Conservation (phyloP, 2,113 vertebrate species). For the Indicator maculatus region DNA sequence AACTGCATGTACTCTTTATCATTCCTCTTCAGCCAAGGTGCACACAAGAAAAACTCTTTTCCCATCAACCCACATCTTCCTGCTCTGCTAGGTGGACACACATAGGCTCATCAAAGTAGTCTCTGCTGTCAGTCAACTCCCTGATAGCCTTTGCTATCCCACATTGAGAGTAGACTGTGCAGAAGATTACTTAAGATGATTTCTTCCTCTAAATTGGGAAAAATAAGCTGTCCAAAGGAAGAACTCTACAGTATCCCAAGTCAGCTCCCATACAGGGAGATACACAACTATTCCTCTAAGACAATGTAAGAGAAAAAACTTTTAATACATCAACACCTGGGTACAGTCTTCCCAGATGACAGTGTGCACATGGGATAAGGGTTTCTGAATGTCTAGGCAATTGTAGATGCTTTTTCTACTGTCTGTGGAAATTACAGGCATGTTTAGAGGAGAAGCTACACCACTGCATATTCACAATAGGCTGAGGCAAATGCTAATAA, state of each 20-base stretch:
- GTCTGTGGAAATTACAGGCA: conserved; percentile 68
- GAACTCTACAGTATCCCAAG: background rate
- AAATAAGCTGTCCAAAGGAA: background rate
- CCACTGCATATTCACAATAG: conserved; percentile 43
- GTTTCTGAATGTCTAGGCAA: conserved; percentile 15
- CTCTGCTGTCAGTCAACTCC: background rate
- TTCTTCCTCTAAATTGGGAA: background rate
- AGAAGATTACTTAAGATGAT: background rate
- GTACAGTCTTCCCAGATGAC: background rate
- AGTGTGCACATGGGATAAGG: background rate
- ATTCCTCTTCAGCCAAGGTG: background rate
- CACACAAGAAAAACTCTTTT: background rate
- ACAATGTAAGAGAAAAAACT: background rate
- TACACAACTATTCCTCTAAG: background rate
- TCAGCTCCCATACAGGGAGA: background rate
- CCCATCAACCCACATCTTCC: background rate
- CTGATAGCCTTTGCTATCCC: background rate
- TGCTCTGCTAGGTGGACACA: background rate
- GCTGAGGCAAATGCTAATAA: conserved; percentile 59
- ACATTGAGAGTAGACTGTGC: background rate
- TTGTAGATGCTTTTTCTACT: conserved; percentile 23
- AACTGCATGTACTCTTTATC: background rate
- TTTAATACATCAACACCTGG: background rate
- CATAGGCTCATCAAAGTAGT: background rate
- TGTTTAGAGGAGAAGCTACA: conserved; percentile 48